Evolutionary conservation across 1,140 invertebrate species (phyloP).

Genomic region (Sarcophaga bullata): DNA sequence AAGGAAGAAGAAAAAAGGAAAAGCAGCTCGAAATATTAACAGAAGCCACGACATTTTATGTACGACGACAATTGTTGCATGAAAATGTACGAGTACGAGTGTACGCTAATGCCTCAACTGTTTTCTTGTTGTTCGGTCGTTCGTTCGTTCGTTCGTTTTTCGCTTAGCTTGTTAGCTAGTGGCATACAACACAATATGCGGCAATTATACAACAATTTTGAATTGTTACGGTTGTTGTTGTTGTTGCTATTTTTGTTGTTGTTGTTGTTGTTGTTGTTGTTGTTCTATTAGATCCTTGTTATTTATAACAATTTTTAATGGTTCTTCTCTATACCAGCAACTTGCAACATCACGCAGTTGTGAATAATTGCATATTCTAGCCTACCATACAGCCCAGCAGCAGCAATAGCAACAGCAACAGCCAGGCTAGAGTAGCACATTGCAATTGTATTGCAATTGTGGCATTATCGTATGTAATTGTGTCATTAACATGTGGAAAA

Average conservation of each 20-base stretch:
- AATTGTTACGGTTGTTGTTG: too few relatives aligned
- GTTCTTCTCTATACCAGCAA: too few relatives aligned
- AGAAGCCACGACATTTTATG: conserved; percentile 2
- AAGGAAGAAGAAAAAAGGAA: too few relatives aligned
- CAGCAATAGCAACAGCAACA: not conserved
- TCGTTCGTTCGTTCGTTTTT: not conserved
- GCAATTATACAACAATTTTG: not conserved
- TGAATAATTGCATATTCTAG: not conserved
- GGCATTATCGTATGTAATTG: not conserved
- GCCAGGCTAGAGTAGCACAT: not conserved
- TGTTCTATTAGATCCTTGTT: not conserved
- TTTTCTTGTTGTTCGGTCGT: too few relatives aligned
- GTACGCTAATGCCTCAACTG: too few relatives aligned
- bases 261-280: not conserved
- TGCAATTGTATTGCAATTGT: not conserved
- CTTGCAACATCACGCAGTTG: too few relatives aligned
- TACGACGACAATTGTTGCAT: not conserved
- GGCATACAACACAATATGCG: not conserved
- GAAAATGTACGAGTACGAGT: too few relatives aligned
- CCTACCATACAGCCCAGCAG: not conserved
- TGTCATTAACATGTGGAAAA: not conserved
- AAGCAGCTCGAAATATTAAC: not conserved
- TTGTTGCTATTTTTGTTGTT: not conserved
- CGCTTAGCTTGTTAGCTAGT: not conserved
- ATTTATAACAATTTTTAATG: conserved; percentile 1